Evolutionary conservation across 2,888 invertebrate species (phyloP), one percentile per base, ranked within the genome.

Genomic region (Dascillus cervinus): DNA sequence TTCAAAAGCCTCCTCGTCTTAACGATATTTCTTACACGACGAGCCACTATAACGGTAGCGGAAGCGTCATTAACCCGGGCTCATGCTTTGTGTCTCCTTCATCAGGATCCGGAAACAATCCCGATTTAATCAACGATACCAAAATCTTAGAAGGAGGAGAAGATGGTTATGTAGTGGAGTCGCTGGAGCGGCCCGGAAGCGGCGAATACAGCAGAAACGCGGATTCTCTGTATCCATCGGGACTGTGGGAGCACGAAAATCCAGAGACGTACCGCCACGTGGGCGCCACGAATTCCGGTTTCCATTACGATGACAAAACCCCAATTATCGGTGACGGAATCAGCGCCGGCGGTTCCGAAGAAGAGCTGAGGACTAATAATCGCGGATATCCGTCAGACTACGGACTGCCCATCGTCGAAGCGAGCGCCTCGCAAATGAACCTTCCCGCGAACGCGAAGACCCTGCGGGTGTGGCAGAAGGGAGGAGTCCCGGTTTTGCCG

Each of bases 391-490:
- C 84, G 22, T 68, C 79, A 12, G 84, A 86, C 65, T 84, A 86
- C 61, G 86, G 86, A 31, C 68, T 87, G 57, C 84, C 85, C 4
- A 73, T 83, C 53, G 65, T 70, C 43, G 69, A 72, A 35, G 62
- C 66, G 66, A 65, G 63, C 15, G 55, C 60, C 13, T 50, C 53
- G 12, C 66, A 66, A 50, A 62, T 65, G 32, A 54, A 52, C 39
- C 50, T 60, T 44, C 67, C 77, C 23, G 70, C 76, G 2, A 77
- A 73, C 52, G 77, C 85, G 43, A 88, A 87, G 64, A 86, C 87
- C 52, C 71, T 88, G 55, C 77, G 87, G 45, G 86, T 88, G 45
- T 88, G 88, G 87, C 87, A 87, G 62, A 81, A 84, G 46, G 86
- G 84, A 46, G 73, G 73, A 34, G 85, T 86, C 41, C 87, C 87